Base-by-base conservation (phyloP, 1,140 invertebrate species). In the Dinoponera quadriceps region DNA sequence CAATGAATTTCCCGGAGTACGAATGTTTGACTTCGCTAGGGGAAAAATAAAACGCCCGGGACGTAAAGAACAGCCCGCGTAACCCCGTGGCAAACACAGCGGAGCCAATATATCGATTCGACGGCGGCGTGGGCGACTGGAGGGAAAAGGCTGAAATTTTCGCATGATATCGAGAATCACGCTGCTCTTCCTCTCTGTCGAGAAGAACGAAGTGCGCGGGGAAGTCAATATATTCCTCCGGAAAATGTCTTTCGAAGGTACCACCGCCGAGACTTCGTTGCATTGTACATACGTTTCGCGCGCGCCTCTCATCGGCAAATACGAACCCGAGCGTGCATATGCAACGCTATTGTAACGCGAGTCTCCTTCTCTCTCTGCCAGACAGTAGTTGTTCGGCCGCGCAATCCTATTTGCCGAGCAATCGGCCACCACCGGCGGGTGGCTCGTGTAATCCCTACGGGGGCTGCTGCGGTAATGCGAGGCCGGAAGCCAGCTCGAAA, bases 381-480 rank as follows among this genome's bases (percentile, higher is more conserved):
- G 49, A 78, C 73, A 62, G 78, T 84, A 90, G 84, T 90, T 91
- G 89, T 90, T 90, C 88, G 89, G 88, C 84, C 83, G 88, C 85
- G 74, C 88, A 84, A 91, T 91, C 89, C 90, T 89, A 91, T 91
- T 91, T 91, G 90, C 85, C 85, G 85, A 88, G 84, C 90, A 91
- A 90, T 90, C 88, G 89, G 83, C 75, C 81, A 88, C 78, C 81
- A 69, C 63, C 74, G 72, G 75, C 80, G 69, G 66, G 80, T 80
- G 82, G 81, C 82, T 89, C 63, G 81, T 88, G 86, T 86, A 90
- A 88, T 90, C 84, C 75, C 80, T 74, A 22, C 63, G 71, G 88
- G 65, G 68, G 59, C 54, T 27, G 83, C 62, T 85, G 87, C 73
- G 73, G 74, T 83, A 60, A 85, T 66, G 74, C 73, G 60, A 88